These are phyloP conservation scores for Monopterus albus DNA, from an alignment of 2,113 vertebrate species.

Conservation along the genomic window DNA sequence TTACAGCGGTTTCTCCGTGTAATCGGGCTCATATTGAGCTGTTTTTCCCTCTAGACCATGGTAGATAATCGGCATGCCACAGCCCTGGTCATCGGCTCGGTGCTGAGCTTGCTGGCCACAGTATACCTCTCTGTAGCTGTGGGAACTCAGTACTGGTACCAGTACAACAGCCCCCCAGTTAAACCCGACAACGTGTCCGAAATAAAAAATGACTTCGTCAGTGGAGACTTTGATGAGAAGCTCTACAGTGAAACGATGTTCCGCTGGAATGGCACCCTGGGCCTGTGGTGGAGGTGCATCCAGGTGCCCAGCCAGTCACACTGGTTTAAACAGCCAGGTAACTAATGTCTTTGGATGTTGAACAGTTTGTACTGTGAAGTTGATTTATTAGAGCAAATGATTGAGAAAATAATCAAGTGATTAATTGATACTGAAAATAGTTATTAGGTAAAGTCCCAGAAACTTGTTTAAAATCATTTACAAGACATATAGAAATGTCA, in stretches of 20 bases:
- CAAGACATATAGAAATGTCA: no score
- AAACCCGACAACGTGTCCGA: slow-evolving; percentile 82
- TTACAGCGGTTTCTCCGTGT: neutral
- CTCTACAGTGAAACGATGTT: slow-evolving; percentile 85
- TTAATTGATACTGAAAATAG: no score
- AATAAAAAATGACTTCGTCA: slow-evolving; percentile 78
- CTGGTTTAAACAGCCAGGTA: slow-evolving; percentile 87
- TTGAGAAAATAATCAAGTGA: no score
- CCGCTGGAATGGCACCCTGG: slow-evolving; percentile 88
- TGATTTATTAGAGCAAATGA: no score
- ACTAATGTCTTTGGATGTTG: no score
- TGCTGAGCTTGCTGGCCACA: slow-evolving; percentile 93
- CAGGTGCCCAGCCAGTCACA: slow-evolving; percentile 75
- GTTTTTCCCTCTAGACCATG: slow-evolving; percentile 68
- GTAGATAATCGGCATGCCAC: slow-evolving; percentile 98
- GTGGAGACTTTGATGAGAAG: slow-evolving; percentile 84
- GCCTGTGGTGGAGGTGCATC: slow-evolving; percentile 94
- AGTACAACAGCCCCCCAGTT: slow-evolving; percentile 85
- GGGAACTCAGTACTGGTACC: slow-evolving; percentile 96
- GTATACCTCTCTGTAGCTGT: slow-evolving; percentile 95
- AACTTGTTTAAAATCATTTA: no score
- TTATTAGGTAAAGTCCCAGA: no score
- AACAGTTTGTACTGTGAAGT: no score
- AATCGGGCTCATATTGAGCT: neutral
- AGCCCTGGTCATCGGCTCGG: slow-evolving; percentile 94